A percentile compares a stretch with the other conserved stretches of the same genome.
Evolutionary conservation across 2,797 vertebrate genomes (phyloP).

Genomic region (Rhodeus uyekii): DNA sequence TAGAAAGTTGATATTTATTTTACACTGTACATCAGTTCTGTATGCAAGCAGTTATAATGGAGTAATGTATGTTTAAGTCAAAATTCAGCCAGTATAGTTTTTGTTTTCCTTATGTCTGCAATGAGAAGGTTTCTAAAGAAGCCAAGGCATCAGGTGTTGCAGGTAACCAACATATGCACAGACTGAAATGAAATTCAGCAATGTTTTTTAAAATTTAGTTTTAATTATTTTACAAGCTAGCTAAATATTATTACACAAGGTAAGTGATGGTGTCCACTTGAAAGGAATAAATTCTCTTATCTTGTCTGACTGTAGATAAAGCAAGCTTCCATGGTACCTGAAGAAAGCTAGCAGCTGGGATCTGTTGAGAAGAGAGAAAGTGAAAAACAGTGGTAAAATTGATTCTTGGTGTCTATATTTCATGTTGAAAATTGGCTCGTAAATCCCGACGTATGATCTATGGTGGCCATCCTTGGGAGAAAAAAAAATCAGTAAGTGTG

Average conservation of each 20-base stretch:
- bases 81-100: background rate
- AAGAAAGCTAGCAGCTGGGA: conserved; percentile 60
- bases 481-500: conserved; percentile 99
- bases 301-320: background rate
- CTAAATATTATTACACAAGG: background rate
- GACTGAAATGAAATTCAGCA: background rate
- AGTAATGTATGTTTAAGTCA: background rate
- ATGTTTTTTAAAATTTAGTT: background rate
- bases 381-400: conserved; percentile 88
- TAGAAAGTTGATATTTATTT: background rate
- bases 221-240: background rate
- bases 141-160: background rate
- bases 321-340: background rate
- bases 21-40: background rate
- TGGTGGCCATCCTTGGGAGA: conserved; percentile 93
- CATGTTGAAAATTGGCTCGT: conserved; percentile 99
- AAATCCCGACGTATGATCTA: conserved; percentile 96
- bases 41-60: background rate
- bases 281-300: background rate
- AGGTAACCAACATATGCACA: background rate
- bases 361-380: conserved; percentile 63
- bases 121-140: background rate
- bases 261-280: background rate
- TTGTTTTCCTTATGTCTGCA: background rate
- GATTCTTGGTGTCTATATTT: conserved; percentile 97